Evolutionary conservation across 2,797 vertebrate species (phyloP), one percentile per base, ranked within the genome.

Genomic region (Picus viridis): DNA sequence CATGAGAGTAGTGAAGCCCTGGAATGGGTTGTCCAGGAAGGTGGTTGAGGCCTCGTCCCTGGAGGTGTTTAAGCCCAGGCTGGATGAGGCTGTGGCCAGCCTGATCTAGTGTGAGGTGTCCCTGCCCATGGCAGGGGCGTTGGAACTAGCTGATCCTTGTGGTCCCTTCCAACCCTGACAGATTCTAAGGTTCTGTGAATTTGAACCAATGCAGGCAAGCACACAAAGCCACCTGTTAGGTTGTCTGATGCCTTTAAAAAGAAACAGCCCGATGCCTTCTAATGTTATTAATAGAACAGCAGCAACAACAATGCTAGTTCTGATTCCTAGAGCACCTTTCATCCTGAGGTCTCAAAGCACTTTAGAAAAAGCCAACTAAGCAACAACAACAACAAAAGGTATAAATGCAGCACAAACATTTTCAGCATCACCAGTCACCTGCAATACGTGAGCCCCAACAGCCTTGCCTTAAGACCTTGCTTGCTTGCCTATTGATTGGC

Each of bases 271-370:
- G 47, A 29, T 49, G 32, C 11, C 36, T 2, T 2, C 68, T 92
- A 90, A 68, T 53, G 22, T 72, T 82, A 67, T 69, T 57, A 87
- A 71, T 6, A 86, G 26, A 92, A 54, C 13, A 74, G 4, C 51
- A 74, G 34, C 53, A 83, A 85, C 34, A 93, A 75, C 57, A 92
- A 72, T n/a, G 43, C 16, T 92, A 8, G 61, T 95, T 88, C 75
- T 39, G 67, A 90, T 82, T 95, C 78, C 74, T 87, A 56, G 16
- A 91, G 83, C 26, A 81, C n/a, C 41, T 94, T 87, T 59, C 41
- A 86, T 85, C 43, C 51, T 62, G 41, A 39, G 20, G 79, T 91
- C 80, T 89, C 91, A 91, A 88, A 87, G 36, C 27, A 80, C 73
- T 89, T 83, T 43, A 64, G 56, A 61, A 84, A 56, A 75, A 89